Evolutionary conservation across 1,140 invertebrate genomes (phyloP), one percentile per base, ranked within the genome.

Genomic region (Ceratina australensis): DNA sequence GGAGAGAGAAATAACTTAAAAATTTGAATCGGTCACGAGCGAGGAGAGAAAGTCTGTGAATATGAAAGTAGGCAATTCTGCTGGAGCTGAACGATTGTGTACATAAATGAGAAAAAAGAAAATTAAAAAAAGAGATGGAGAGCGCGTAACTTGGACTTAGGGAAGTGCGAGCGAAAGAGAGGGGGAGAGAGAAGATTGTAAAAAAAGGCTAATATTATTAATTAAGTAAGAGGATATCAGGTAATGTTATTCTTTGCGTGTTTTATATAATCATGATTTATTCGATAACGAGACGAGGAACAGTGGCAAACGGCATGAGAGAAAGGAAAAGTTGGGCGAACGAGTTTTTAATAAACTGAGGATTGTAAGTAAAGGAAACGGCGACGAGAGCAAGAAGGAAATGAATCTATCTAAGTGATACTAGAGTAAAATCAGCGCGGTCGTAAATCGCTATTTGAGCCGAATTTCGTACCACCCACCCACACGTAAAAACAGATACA

Each of bases 261-360:
- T 88, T 89, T 89, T 85, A 85, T 81, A 78, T 89, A 71, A 85
- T 86, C 83, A 87, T 78, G 86, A 90, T 85, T 87, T 86, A 86
- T 84, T 84, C 85, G 86, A 80, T 90, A 20, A 82, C 59, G 83
- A n/a, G n/a, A 71, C 84, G 85, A 87, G 68, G 71, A 83, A 85
- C 80, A 57, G 2, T 87, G 84, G 82, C 89, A 87, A 87, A 80
- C 77, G 20, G 59, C 7, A 4, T 75, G 86, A 87, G 80, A 81
- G 79, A 78, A 28, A 64, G 18, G 33, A 42, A 69, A 24, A 78
- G 79, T 88, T 85, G 79, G 79, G 65, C 54, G 78, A 28, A 78
- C 63, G 54, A 75, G 69, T 74, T 88, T n/a, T 84, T 78, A 83
- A 90, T 80, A 54, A 54, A 18, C 52, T 16, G 13, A 13, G 22